Evolutionary conservation across 2,888 invertebrate species (phyloP), one percentile per base, ranked within the genome.

Genomic region (Erynnis tages): DNA sequence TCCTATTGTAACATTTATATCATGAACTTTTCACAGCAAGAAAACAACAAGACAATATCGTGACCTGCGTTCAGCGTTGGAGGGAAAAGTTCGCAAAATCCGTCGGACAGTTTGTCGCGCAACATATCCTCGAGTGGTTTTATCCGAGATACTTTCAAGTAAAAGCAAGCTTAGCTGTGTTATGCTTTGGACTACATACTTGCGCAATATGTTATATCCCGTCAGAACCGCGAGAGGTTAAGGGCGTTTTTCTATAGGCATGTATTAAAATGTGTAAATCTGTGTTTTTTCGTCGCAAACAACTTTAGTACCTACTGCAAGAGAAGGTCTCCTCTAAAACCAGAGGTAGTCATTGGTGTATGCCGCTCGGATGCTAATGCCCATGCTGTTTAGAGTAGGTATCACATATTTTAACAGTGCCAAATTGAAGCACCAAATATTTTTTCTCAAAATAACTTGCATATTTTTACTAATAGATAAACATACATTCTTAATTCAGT

Each of bases 1-100:
- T 16, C 19, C 19, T 21, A 30, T 19, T 10, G 13, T 30, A 43
- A 29, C 14, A 41, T n/a, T 17, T 44, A 30, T 17, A 29, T 5
- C 17, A 27, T 41, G 10, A 27, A 34, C 38, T 40, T 23, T 48
- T 40, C 16, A 40, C 13, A 14, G 30, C 11, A 38, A 30, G 35
- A 45, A 55, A 54, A 54, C 44, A 54, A 69, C n/a, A 69, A 66
- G 71, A 73, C 67, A 69, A 77, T 71, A 48, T 48, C 48, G 48
- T 48, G 48, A 40, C 48, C 23, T 32, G 48, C 10, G 38, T 48
- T 23, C 40, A 23, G 34, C 14, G 35, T 34, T n/a, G 29, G 43
- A 44, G 37, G 21, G 21, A 45, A 44, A 38, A 46, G 53, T 43
- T 38, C 43, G 49, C 44, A 43, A 48, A 48, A 47, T 37, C 40